These are phyloP conservation scores for Cyphomyrus discorhynchus DNA, from an alignment of 2,113 vertebrate species.

Conservation along the genomic window DNA sequence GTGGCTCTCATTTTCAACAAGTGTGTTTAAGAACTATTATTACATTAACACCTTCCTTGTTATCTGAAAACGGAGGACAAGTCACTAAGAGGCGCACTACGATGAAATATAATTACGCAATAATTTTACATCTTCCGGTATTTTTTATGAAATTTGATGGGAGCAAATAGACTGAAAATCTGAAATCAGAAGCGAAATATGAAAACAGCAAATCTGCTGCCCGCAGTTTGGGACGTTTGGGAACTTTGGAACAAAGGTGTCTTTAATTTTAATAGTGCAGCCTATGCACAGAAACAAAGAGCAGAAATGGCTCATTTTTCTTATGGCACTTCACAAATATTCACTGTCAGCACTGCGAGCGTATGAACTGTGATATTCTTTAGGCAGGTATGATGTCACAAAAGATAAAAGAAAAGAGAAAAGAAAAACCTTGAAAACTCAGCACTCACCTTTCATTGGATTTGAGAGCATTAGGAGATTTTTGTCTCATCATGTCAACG, in stretches of 20 bases:
- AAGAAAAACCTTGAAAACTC: not conserved
- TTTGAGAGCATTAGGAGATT: not conserved
- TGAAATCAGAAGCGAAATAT: not conserved
- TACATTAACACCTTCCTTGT: not conserved
- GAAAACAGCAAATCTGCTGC: not conserved
- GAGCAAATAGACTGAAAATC: not conserved
- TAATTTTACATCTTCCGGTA: not conserved
- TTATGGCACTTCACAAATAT: not conserved
- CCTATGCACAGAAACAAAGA: not conserved
- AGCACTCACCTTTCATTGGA: slow-evolving; percentile 8
- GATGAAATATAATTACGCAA: not conserved
- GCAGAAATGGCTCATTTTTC: not conserved
- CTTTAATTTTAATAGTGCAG: not conserved
- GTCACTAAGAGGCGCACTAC: not conserved
- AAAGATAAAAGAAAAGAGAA: not conserved
- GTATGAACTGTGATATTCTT: not conserved
- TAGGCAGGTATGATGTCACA: not conserved
- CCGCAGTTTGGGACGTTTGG: no score
- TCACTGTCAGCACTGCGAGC: not conserved
- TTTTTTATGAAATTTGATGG: not conserved
- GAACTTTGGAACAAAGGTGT: not conserved
- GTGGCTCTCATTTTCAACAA: not conserved
- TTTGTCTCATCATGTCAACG: slow-evolving; percentile 34
- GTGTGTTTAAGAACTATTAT: not conserved
- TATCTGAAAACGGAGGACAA: not conserved